Conservation (phyloP, 2,113 vertebrate genomes). For the Chamaea fasciata region DNA sequence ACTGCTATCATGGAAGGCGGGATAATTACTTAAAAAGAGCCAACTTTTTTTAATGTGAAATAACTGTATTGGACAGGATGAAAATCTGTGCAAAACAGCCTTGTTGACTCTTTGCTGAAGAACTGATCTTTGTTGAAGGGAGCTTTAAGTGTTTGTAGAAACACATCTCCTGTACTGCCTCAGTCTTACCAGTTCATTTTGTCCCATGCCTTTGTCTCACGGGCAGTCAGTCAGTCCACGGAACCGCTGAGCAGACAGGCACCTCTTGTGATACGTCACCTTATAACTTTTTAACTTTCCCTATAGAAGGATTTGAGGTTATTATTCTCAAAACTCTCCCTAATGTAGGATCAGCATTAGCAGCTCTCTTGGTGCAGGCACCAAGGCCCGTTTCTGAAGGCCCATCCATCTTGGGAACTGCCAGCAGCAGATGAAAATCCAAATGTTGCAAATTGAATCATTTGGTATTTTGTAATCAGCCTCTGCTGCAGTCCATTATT, state of each 20-base stretch:
- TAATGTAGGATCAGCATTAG: neutral
- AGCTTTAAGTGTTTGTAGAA: neutral
- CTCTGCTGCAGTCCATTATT: neutral
- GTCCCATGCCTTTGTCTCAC: neutral
- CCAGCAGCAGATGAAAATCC: constrained; percentile 2
- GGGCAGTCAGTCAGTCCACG: neutral
- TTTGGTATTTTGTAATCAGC: neutral
- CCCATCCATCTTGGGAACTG: neutral
- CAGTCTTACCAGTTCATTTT: neutral
- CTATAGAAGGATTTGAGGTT: neutral
- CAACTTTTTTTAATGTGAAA: neutral
- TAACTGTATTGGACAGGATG: neutral
- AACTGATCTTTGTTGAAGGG: neutral
- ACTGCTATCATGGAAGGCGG: neutral
- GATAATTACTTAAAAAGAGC: neutral
- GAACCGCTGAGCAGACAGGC: neutral
- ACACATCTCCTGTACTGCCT: neutral
- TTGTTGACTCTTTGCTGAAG: neutral
- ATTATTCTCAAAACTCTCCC: neutral
- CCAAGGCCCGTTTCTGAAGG: neutral
- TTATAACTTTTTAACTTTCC: neutral
- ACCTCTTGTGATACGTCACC: neutral
- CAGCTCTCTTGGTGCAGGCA: neutral
- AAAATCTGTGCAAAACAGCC: neutral
- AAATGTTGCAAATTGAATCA: neutral